phyloP scores from a whole-genome alignment of 2,113 vertebrate species.

The Puntigrus tetrazona region DNA sequence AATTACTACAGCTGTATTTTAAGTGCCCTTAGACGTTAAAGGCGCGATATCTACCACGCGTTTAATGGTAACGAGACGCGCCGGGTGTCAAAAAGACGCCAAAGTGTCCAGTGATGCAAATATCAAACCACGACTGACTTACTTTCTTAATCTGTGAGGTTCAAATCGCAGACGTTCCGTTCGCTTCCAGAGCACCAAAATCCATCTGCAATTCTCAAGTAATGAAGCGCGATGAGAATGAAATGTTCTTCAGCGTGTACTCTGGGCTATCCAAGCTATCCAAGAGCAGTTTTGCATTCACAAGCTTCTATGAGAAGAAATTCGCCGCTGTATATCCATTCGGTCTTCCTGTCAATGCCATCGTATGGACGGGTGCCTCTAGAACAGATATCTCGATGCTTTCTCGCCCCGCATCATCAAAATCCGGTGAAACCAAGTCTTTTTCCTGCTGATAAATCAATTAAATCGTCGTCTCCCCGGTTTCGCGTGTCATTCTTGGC shows the following conservation, averaged over 20 bases:
- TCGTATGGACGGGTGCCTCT: conserved; percentile 60
- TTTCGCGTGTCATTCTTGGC: conserved; percentile 14
- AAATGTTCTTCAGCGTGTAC: conserved; percentile 57
- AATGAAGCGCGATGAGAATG: conserved; percentile 77
- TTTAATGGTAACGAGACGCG: not conserved
- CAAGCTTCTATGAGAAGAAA: conserved; percentile 29
- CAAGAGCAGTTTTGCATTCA: conserved; percentile 17
- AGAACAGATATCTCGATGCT: conserved; percentile 37
- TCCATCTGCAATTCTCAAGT: conserved; percentile 84
- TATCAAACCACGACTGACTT: conserved; percentile 26
- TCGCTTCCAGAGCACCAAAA: conserved; percentile 69
- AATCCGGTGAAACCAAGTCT: conserved; percentile 18
- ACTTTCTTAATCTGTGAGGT: conserved; percentile 38
- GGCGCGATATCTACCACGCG: not conserved
- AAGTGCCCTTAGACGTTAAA: not conserved
- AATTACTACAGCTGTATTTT: not conserved
- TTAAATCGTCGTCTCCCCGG: conserved; percentile 6
- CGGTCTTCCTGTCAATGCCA: conserved; percentile 51
- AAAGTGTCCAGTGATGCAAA: not conserved
- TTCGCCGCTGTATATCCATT: conserved; percentile 1
- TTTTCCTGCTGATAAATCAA: conserved; percentile 27
- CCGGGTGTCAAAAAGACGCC: not conserved
- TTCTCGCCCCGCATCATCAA: conserved; percentile 1
- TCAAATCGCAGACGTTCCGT: conserved; percentile 57
- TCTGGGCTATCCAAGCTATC: conserved; percentile 63